Percentiles rank a stretch among this genome's conserved stretches.
phyloP scores from a whole-genome alignment of 30 jellyfish, hydroid and myxozoan genomes.

The Rhopilema esculentum region DNA sequence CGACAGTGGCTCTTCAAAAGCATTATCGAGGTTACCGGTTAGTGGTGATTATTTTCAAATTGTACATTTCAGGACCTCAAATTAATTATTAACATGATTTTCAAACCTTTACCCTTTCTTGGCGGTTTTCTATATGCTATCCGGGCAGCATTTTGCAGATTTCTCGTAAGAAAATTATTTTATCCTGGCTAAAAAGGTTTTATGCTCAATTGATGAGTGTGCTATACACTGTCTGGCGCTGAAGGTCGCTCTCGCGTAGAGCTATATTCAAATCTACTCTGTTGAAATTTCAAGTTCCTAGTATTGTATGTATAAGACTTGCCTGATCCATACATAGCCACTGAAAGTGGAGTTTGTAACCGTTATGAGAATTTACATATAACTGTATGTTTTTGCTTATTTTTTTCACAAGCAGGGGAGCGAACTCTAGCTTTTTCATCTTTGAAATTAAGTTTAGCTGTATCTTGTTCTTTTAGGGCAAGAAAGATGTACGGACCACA shows the following conservation, averaged over 20 bases:
- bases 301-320: too few relatives aligned
- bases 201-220: too few relatives aligned
- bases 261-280: too few relatives aligned
- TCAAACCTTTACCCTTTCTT: neutral
- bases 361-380: too few relatives aligned
- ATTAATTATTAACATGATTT: neutral
- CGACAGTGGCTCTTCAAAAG: slow-evolving; percentile 52
- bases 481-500: slow-evolving; percentile 25
- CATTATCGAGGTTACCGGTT: slow-evolving; percentile 61
- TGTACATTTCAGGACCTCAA: neutral
- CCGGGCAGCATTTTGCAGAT: neutral
- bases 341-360: too few relatives aligned
- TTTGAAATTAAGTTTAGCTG: neutral
- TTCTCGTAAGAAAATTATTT: neutral
- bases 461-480: slow-evolving; percentile 12
- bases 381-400: too few relatives aligned
- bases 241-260: too few relatives aligned
- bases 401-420: too few relatives aligned
- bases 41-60: neutral
- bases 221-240: too few relatives aligned
- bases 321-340: too few relatives aligned
- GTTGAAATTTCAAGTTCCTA: too few relatives aligned
- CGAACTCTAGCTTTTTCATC: too few relatives aligned
- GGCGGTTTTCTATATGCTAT: neutral
- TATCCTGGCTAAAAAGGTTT: neutral